A percentile compares a stretch with the other conserved stretches of the same genome.
Evolutionary conservation across 2,797 vertebrate species (phyloP).

Genomic region (Neomorphus geoffroyi): DNA sequence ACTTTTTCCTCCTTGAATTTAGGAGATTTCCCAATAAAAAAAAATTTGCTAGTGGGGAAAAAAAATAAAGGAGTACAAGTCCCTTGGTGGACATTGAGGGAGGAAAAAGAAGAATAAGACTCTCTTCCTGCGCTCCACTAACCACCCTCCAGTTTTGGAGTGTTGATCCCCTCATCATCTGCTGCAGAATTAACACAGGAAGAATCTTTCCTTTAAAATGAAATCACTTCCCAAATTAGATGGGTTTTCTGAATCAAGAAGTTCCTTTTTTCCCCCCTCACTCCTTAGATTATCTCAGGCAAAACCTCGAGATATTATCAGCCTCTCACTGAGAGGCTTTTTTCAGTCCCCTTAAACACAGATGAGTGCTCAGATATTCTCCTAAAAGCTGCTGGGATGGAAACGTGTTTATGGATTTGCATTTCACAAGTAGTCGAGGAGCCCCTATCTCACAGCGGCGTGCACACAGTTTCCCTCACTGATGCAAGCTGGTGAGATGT

Average conservation of each 20-base stretch:
- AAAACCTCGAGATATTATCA: background rate
- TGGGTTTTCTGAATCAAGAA: conserved; percentile 18
- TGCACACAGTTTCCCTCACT: background rate
- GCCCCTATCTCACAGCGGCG: background rate
- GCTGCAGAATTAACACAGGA: background rate
- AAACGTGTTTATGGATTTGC: background rate
- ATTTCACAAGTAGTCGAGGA: background rate
- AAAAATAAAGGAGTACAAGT: background rate
- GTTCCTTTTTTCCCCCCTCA: background rate
- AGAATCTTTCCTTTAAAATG: background rate
- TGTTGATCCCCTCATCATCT: background rate
- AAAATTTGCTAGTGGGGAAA: background rate
- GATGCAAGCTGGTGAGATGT: background rate
- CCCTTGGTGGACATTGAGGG: background rate
- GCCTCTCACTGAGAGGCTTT: background rate
- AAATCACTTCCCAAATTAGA: conserved; percentile 1
- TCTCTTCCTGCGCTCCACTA: background rate
- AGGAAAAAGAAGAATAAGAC: background rate
- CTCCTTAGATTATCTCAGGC: background rate
- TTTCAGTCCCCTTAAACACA: background rate
- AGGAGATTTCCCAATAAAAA: background rate
- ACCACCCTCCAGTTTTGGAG: background rate
- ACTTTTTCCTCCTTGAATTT: background rate
- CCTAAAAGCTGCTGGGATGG: background rate
- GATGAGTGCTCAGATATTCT: background rate